Evolutionary conservation across 2,113 vertebrate genomes (phyloP).

Genomic region (Alosa alosa): DNA sequence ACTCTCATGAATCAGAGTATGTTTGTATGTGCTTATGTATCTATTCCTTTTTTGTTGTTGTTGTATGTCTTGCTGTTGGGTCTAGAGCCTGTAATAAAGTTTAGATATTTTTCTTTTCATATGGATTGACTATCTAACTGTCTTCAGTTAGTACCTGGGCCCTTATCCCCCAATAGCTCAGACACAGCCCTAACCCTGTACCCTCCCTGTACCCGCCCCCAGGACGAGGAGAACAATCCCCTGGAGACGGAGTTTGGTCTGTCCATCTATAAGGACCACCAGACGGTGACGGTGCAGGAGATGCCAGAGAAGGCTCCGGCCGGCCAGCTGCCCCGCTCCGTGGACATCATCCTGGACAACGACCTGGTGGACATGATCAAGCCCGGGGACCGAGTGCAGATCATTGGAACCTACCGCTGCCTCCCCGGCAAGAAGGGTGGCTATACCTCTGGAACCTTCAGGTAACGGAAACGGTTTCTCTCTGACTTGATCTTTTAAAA

Average conservation of each 20-base stretch:
- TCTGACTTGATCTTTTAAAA: not conserved
- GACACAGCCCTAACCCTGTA: not conserved
- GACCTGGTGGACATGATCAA: conserved; percentile 92
- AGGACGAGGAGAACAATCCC: conserved; percentile 98
- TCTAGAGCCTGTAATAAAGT: too few species aligned
- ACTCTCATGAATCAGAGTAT: too few species aligned
- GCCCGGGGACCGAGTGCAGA: conserved; percentile 90
- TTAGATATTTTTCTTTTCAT: not conserved
- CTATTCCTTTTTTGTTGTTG: too few species aligned
- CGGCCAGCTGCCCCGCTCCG: conserved; percentile 93
- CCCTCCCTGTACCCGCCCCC: not conserved
- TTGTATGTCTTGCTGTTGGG: too few species aligned
- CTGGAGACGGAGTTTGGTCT: conserved; percentile 95
- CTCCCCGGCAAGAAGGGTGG: conserved; percentile 93
- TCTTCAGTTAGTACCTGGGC: not conserved
- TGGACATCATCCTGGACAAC: conserved; percentile 92
- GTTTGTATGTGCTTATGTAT: too few species aligned
- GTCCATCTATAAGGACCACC: conserved; percentile 93
- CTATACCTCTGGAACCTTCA: conserved; percentile 93
- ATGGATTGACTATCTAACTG: not conserved
- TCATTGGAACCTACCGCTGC: conserved; percentile 92
- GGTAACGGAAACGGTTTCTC: conserved; percentile 63
- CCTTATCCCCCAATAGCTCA: not conserved
- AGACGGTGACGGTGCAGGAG: conserved; percentile 95
- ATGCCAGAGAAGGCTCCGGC: conserved; percentile 98